Percentiles rank a stretch among this genome's conserved stretches.
phyloP scores from a whole-genome alignment of 2,113 vertebrate genomes.

The Thermophis baileyi region DNA sequence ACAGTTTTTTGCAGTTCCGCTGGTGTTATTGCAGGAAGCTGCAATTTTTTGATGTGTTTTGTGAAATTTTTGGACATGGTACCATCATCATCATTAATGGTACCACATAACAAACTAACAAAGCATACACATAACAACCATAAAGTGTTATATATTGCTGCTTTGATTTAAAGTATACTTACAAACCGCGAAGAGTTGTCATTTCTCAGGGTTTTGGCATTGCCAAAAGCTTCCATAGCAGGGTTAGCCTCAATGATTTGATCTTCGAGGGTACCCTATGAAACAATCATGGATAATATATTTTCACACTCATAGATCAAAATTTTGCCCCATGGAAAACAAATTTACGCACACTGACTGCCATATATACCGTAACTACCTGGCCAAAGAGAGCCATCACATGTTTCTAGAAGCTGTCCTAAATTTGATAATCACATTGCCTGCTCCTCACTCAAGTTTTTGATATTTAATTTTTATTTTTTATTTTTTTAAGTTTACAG shows the following conservation, averaged over 20 bases:
- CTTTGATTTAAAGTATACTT: conserved; percentile 56
- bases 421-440: neutral
- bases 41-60: too few relatives aligned
- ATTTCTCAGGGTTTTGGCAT: conserved; percentile 92
- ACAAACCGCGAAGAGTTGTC: conserved; percentile 95
- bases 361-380: neutral
- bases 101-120: fast-evolving
- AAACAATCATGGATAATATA: conserved; percentile 18
- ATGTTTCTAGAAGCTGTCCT: neutral
- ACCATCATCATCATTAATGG: too few relatives aligned
- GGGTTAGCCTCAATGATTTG: conserved; percentile 96
- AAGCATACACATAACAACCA: neutral
- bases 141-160: fast-evolving
- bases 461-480: neutral
- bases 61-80: too few relatives aligned
- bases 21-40: too few relatives aligned
- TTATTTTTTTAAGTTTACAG: neutral
- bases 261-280: conserved; percentile 91
- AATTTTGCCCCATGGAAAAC: neutral
- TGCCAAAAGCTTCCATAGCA: conserved; percentile 94
- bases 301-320: neutral
- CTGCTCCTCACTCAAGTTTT: neutral
- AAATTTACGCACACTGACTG: neutral
- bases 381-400: neutral
- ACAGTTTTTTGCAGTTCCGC: too few relatives aligned